Evolutionary conservation across 2,113 vertebrate species (phyloP), one percentile per base, ranked within the genome.

Genomic region (Procavia capensis): DNA sequence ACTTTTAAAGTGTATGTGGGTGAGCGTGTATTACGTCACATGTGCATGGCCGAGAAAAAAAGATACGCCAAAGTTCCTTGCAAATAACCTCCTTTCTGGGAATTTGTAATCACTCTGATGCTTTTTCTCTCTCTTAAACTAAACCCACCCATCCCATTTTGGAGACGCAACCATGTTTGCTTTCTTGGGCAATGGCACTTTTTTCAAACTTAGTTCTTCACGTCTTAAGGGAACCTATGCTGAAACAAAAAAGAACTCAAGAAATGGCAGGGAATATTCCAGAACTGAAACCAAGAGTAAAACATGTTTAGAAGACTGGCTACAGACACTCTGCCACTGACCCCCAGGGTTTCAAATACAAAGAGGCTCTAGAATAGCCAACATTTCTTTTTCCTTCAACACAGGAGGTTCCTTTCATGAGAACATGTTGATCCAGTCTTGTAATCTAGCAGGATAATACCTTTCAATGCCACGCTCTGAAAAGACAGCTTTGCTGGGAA

Each of bases 161-260:
- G 87, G 85, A 82, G 84, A 86, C 91, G 43, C 61, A 93, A 63
- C 10, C 6, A 0, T 83, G 68, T 45, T 68, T 89, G 74, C 63
- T 87, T 95, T 74, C 78, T 76, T 61, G 68, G n/a, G 54, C 43
- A 94, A 95, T 2, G 1, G 31, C 4, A 83, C 0, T 0, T 94
- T 94, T 88, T 78, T 92, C 93, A 92, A 94, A 95, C 64, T 70
- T 70, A 63, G 22, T 88, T 29, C 59, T 96, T 80, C 43, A 88
- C 66, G 24, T 80, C 72, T 63, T 29, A 90, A 91, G 11, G 61
- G 76, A 94, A 79, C 0, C 81, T 45, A 90, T 85, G 47, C 78
- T 86, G 19, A 54, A 66, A 54, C 9, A 78, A 82, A 95, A 75
- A 17, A 2, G 3, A 72, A 24, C 45, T 41, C 24, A 6, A 29